Percentiles rank a stretch among this genome's conserved stretches.
Evolutionary conservation across 1,140 invertebrate species (phyloP).

Genomic region (Nomia melanderi): DNA sequence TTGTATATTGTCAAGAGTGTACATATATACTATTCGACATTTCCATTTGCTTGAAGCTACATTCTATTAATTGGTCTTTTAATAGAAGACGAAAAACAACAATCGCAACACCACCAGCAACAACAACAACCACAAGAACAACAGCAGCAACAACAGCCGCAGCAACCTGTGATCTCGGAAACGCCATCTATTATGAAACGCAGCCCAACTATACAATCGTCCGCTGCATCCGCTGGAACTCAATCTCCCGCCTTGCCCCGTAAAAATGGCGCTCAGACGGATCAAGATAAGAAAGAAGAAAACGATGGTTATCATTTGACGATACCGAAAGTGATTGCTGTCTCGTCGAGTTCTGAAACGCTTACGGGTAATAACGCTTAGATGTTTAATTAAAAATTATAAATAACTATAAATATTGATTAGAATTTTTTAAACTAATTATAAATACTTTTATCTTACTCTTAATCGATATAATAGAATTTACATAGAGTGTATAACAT

Average conservation of each 20-base stretch:
- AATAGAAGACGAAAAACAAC: constrained; percentile 82
- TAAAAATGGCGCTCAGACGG: constrained; percentile 76
- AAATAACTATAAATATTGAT: no score
- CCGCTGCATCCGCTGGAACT: constrained; percentile 54
- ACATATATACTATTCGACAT: no score
- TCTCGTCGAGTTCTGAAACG: constrained; percentile 88
- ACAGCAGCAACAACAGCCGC: no score
- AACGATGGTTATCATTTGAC: constrained; percentile 83
- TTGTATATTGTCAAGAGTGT: no score
- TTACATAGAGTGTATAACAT: no score
- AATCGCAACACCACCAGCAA: no score
- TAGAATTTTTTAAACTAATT: no score
- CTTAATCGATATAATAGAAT: no score
- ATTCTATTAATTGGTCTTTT: constrained; percentile 24
- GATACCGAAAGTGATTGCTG: constrained; percentile 86
- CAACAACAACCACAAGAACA: no score
- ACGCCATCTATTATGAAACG: constrained; percentile 70
- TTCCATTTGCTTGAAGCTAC: background rate
- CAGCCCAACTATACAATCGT: constrained; percentile 70
- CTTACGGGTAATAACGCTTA: constrained; percentile 83
- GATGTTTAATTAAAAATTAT: no score
- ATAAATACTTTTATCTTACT: no score
- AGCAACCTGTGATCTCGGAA: constrained; percentile 70
- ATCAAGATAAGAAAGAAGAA: constrained; percentile 68
- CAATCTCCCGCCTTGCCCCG: constrained; percentile 70